These are phyloP conservation scores for Microctenopoma steveboyesi DNA, from an alignment of 2,797 vertebrate species.

Conservation along the genomic window DNA sequence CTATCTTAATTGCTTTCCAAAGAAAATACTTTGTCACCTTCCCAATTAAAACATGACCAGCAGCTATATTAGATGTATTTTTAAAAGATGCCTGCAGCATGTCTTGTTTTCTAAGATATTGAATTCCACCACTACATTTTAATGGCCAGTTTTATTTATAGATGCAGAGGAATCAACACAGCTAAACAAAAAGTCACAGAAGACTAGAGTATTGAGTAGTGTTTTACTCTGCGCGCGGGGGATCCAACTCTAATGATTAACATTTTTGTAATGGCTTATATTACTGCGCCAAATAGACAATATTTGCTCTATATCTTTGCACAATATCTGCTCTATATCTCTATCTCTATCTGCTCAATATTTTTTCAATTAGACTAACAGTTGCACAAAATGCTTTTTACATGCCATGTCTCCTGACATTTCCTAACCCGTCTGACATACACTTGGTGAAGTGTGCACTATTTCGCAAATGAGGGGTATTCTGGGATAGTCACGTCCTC, in stretches of 20 bases:
- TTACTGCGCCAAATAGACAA: conserved; percentile 44
- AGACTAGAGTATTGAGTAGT: conserved; percentile 1
- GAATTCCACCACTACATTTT: conserved; percentile 66
- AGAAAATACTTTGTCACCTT: conserved; percentile 81
- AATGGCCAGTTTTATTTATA: conserved; percentile 66
- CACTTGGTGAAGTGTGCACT: conserved; percentile 65
- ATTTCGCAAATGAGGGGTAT: conserved; percentile 73
- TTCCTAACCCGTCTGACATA: conserved; percentile 54
- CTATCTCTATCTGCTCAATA: too few species aligned
- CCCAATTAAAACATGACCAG: conserved; percentile 84
- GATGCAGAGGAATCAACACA: conserved; percentile 45
- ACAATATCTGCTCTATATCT: conserved; percentile 38
- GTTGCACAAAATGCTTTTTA: conserved; percentile 43
- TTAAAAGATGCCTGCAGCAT: conserved; percentile 74
- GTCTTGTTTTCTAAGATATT: conserved; percentile 73
- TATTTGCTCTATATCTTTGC: conserved; percentile 29
- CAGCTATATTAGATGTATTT: conserved; percentile 78
- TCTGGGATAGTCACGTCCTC: conserved; percentile 62
- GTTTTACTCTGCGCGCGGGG: conserved; percentile 39
- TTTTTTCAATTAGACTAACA: conserved; percentile 58
- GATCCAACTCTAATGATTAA: conserved; percentile 49
- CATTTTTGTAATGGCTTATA: conserved; percentile 42
- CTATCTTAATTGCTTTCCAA: conserved; percentile 84
- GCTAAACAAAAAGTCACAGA: conserved; percentile 45
- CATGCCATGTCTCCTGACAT: conserved; percentile 51